phyloP scores from a whole-genome alignment of 2,797 vertebrate genomes.

The Trematomus bernacchii region DNA sequence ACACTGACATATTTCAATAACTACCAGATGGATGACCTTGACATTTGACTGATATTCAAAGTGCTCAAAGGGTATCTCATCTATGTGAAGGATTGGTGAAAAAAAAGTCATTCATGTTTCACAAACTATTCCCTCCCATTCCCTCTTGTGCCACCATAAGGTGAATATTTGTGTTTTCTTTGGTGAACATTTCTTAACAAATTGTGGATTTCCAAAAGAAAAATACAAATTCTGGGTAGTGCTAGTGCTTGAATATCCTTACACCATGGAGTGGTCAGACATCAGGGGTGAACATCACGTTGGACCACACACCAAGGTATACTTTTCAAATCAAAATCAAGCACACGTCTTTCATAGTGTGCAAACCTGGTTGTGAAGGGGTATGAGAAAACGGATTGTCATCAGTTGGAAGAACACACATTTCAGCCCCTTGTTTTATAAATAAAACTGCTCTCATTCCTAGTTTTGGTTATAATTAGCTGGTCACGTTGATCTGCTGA shows the following conservation, averaged over 20 bases:
- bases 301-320: neutral
- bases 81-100: neutral
- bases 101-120: neutral
- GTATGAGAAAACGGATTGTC: neutral
- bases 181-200: neutral
- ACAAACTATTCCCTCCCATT: neutral
- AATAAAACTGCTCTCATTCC: neutral
- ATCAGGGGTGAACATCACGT: neutral
- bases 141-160: neutral
- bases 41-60: neutral
- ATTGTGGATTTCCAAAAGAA: neutral
- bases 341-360: neutral
- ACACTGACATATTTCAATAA: neutral
- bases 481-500: constrained; percentile 17
- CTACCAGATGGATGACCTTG: neutral
- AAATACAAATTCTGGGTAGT: constrained; percentile 12
- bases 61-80: neutral
- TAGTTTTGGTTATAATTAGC: neutral
- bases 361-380: neutral
- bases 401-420: neutral
- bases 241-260: constrained; percentile 4
- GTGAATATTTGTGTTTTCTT: neutral
- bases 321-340: neutral
- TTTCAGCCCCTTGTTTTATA: neutral
- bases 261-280: neutral